Base-by-base conservation (phyloP, 2,888 invertebrate genomes). In the Sepiola atlantica region DNA sequence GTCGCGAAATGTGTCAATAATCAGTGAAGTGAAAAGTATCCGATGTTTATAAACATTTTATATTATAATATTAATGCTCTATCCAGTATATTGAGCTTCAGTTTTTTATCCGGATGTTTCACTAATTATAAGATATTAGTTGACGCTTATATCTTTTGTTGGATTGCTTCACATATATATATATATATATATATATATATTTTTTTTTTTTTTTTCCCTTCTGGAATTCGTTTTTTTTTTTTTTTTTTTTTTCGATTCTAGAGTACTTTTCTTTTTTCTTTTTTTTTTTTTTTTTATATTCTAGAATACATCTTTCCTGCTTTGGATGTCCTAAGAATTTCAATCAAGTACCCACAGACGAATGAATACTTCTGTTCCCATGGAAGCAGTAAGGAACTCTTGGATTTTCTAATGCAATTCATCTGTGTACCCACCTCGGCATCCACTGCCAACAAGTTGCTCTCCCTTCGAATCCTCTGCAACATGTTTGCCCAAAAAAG, bases 281-380 rank as follows among this genome's bases (percentile, higher is more conserved):
- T 94, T 54, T 95, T 94, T 94, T 94, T 94, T 95, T 95, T 55
- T 77, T n/a, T 61, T 61, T 61, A 21, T 8, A 61, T 96, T 96
- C 94, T 97, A 98, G 98, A 98, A 96, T 98, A 98, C 95, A 98
- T 99, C 1, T 99, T 99, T 97, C 99, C 99, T 0, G 98, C 98
- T 14, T 97, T 99, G 95, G 99, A 99, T 97, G 98, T 99, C 14
- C 98, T 99, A 28, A 98, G 99, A 95, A 97, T 99, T 96, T 98
- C 98, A 0, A 98, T 99, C 90, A 98, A 98, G 93, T 98, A 98
- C 95, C 98, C 98, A 96, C 97, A 98, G 10, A 98, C 98, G 16
- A 98, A 98, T 95, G 97, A 97, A 16, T 96, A 97, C 93, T 97
- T 98, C 93, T 97, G 98, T 96, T 96, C 97, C 94, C 95, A 94